phyloP scores from a whole-genome alignment of 2,113 vertebrate species.

The Harpagus bidentatus region DNA sequence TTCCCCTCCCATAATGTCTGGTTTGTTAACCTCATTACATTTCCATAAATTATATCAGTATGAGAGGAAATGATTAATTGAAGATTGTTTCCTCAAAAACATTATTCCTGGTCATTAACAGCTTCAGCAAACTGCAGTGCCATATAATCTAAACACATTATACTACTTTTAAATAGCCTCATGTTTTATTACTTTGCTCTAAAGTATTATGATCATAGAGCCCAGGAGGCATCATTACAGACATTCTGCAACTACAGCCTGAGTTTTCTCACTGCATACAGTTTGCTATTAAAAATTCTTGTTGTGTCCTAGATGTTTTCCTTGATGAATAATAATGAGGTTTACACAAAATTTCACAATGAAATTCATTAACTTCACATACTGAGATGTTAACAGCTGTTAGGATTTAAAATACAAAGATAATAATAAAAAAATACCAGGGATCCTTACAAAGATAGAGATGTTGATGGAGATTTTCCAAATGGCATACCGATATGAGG shows the following conservation, averaged over 20 bases:
- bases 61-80: conserved; percentile 79
- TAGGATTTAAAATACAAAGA: not conserved
- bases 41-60: conserved; percentile 77
- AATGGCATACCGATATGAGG: not conserved
- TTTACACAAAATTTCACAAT: not conserved
- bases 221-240: conserved; percentile 58
- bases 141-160: conserved; percentile 63
- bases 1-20: conserved; percentile 61
- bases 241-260: conserved; percentile 25
- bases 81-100: conserved; percentile 77
- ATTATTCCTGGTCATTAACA: conserved; percentile 76
- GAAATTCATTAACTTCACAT: not conserved
- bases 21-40: conserved; percentile 75
- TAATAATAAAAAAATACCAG: not conserved
- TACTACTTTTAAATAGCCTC: conserved; percentile 64
- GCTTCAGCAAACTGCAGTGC: conserved; percentile 60
- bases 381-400: conserved; percentile 7
- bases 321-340: conserved; percentile 12
- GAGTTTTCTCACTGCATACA: not conserved
- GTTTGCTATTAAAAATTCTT: conserved; percentile 46
- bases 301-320: not conserved
- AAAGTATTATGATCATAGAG: conserved; percentile 44
- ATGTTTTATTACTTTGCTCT: conserved; percentile 66
- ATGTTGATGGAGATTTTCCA: not conserved
- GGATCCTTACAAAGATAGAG: not conserved